Conservation (phyloP, 92 coral and sea anemone genomes). For the Heteractis magnifica region DNA sequence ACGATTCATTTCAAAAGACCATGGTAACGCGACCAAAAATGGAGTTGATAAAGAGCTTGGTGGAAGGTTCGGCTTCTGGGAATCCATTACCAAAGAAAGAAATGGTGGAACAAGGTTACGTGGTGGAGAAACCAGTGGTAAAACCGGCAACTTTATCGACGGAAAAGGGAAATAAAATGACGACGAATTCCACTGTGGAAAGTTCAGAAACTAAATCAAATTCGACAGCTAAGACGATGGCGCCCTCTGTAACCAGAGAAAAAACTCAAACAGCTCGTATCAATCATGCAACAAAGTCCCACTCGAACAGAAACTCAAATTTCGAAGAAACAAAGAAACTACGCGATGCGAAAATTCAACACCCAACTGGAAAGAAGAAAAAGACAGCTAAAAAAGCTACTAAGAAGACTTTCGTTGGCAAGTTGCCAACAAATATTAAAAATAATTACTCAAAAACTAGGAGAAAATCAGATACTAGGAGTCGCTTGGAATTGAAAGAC, state of each 20-base stretch:
- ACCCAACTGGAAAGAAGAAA: neutral
- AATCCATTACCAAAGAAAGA: neutral
- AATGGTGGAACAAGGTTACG: neutral
- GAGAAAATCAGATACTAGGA: neutral
- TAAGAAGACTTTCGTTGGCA: neutral
- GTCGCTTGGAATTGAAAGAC: neutral
- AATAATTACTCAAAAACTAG: neutral
- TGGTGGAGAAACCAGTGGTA: neutral
- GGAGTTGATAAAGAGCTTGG: neutral
- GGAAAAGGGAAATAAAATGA: neutral
- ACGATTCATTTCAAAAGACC: neutral
- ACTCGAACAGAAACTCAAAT: neutral
- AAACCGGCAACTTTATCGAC: neutral
- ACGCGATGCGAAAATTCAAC: neutral
- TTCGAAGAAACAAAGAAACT: neutral
- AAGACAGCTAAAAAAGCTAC: neutral
- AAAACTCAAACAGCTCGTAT: neutral
- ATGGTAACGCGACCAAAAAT: neutral
- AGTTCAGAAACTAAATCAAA: neutral
- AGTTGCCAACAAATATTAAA: neutral
- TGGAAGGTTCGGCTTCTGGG: neutral
- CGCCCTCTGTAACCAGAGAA: neutral
- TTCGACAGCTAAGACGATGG: neutral
- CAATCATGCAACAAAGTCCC: neutral
- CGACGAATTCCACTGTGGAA: neutral